Percentiles rank a stretch among this genome's conserved stretches.
Evolutionary conservation across 2,797 vertebrate species (phyloP).

Genomic region (Bucorvus abyssinicus): DNA sequence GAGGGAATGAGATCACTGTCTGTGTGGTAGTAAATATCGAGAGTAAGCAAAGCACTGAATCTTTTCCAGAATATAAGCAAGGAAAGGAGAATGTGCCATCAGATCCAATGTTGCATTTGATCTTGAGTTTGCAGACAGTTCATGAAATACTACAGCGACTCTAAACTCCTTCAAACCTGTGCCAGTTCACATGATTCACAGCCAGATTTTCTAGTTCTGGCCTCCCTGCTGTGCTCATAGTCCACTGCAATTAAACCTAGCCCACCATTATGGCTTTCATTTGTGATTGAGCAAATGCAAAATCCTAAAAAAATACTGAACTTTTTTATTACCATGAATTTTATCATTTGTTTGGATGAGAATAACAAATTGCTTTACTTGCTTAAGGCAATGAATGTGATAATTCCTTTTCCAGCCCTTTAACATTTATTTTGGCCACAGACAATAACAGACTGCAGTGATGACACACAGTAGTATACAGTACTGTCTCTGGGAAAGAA

Average conservation of each 20-base stretch:
- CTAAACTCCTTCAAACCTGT: background rate
- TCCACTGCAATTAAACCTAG: background rate
- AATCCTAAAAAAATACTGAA: background rate
- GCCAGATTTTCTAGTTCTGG: background rate
- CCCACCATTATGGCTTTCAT: background rate
- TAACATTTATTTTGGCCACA: background rate
- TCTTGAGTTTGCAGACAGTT: background rate
- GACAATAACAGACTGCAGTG: background rate
- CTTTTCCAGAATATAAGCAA: background rate
- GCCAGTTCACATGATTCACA: background rate
- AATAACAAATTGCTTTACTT: background rate
- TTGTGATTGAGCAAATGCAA: background rate
- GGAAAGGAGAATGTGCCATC: background rate
- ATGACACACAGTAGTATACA: background rate
- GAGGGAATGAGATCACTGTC: background rate
- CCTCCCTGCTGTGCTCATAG: background rate
- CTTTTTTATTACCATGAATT: background rate
- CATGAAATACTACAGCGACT: background rate
- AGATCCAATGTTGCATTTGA: background rate
- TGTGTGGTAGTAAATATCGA: background rate
- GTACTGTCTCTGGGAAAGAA: background rate
- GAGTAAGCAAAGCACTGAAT: background rate
- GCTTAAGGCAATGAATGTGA: background rate
- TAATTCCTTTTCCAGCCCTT: constrained; percentile 3
- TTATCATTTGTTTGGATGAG: constrained; percentile 29